Evolutionary conservation across 2,113 vertebrate genomes (phyloP).

Genomic region (Ginglymostoma cirratum): DNA sequence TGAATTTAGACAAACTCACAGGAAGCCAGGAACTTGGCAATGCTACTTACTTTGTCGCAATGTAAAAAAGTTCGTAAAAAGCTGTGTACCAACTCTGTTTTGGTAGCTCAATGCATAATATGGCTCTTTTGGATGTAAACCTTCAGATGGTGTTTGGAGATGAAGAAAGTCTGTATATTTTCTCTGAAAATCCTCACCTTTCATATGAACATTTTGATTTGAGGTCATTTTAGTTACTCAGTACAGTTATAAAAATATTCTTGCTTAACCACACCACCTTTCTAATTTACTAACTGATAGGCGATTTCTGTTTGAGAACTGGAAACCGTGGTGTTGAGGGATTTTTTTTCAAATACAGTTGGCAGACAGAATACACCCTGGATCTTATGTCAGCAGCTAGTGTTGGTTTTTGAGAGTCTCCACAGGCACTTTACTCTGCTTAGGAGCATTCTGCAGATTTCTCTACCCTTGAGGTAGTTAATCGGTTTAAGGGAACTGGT

Average conservation of each 20-base stretch:
- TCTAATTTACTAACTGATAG: neutral
- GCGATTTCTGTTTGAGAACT: neutral
- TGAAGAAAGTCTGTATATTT: neutral
- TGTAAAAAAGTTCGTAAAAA: neutral
- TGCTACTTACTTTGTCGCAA: neutral
- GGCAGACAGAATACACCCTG: neutral
- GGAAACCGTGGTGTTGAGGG: neutral
- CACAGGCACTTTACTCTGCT: neutral
- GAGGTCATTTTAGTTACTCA: neutral
- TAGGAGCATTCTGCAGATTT: neutral
- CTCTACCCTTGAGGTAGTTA: neutral
- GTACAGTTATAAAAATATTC: neutral
- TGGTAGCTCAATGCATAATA: neutral
- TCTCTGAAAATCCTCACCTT: neutral
- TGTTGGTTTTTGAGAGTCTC: neutral
- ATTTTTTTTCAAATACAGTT: neutral
- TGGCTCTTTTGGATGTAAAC: neutral
- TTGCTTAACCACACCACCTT: neutral
- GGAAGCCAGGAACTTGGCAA: neutral
- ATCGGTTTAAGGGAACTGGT: neutral
- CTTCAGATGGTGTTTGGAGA: neutral
- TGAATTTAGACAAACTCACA: neutral
- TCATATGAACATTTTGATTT: neutral
- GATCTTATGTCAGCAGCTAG: neutral
- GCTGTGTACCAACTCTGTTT: neutral